Evolutionary conservation across 1,140 invertebrate genomes (phyloP), one percentile per base, ranked within the genome.

Genomic region (Helicoverpa zea): DNA sequence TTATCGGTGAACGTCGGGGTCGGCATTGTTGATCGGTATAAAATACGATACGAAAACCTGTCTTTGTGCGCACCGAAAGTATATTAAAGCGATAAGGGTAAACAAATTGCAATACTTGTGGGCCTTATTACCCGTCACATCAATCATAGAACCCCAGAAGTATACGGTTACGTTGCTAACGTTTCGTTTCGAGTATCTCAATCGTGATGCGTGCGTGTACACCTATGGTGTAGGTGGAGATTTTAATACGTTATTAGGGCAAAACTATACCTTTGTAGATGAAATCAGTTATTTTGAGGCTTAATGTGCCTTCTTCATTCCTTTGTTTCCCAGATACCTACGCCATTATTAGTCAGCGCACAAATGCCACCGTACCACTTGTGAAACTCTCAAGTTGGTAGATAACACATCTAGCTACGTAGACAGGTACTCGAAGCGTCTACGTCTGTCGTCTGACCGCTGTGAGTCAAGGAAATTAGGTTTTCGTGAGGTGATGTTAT

Each of bases 91-190:
- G 91, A 92, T 91, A 88, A 93, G 92, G 89, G 91, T 91, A 94
- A 94, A 94, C 92, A 94, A 94, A 94, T 94, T 94, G 93, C 89
- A 90, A 93, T 91, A 91, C 90, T 93, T 92, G 90, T 86, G 88
- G 84, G 85, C 87, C 89, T 93, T 94, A 94, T 94, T 93, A 93
- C 89, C 88, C 87, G 91, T 93, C 93, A 90, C 92, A 94, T 94
- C 92, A 90, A 94, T 94, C 93, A 93, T 93, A 88, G 86, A 87
- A 87, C 91, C 91, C 91, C 86, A 87, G 79, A 84, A 88, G 90
- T 88, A 85, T 90, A 87, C 87, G 86, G 87, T 90, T 90, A 89
- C 88, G 78, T 80, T 66, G 61, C 59, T 54, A 64, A 64, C 75
- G 75, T 77, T 78, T 79, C 75, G 81, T 82, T 83, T 81, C 80